Base-by-base conservation (phyloP, 2,113 vertebrate genomes). In the Alexandromys fortis region DNA sequence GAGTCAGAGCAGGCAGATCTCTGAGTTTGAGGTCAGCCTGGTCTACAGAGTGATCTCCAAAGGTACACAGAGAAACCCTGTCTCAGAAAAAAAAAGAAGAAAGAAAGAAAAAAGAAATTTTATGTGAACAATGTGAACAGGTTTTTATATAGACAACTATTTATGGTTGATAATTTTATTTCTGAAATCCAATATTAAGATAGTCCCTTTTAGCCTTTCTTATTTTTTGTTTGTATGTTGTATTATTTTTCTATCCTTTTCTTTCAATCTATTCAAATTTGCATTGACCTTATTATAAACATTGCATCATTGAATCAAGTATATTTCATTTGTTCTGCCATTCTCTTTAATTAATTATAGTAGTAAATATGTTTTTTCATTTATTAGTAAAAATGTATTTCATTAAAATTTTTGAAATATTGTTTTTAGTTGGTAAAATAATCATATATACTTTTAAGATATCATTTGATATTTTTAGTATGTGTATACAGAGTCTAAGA, bases 141-240 rank as follows among this genome's bases (percentile, higher is more conserved):
- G 12, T 85, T 83, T 94, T 93, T 91, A 47, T 91, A 14, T 96
- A 33, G 88, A 73, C 1, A 10, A 38, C 88, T 67, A 16, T 79
- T 28, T 5, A 78, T 65, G 82, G 0, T 92, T 85, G 12, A 13
- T 75, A 67, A 67, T 88, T 91, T 94, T 93, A 47, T 95, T 96
- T 85, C n/a, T 91, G 63, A 91, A 67, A 13, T 89, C 33, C 94
- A 14, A 7, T 77, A 75, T 26, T 67, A 75, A 87, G 65, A 13
- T 22, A 72, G 9, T n/a, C 35, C 78, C 67, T 79, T 79, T 49
- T 58, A 85, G 9, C 22, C 6, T 83, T 81, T 68, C 38, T 89
- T 78, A 82, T 49, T 73, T 73, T 82, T 58, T 85, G 65, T 82
- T 58, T 88, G 65, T 72, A 28, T 30, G 35, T 93, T 30, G 52